Conservation (phyloP, 2,797 vertebrate species). For the Betta splendens region DNA sequence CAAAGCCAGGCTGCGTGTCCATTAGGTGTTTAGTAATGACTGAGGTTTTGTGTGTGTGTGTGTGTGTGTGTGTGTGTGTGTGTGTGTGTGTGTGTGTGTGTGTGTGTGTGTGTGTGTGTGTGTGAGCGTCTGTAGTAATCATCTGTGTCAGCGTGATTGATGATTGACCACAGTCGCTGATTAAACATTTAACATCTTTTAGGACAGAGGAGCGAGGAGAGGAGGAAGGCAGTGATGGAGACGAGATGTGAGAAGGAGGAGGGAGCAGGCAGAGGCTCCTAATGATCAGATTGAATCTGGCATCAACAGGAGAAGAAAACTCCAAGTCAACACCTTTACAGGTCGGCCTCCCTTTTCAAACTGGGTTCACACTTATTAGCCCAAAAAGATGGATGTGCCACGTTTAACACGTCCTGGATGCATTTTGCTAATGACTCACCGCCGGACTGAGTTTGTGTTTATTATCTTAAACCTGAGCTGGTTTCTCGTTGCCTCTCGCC, state of each 20-base stretch:
- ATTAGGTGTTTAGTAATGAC: constrained; percentile 68
- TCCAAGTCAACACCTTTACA: constrained; percentile 3
- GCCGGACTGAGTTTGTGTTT: too few species aligned
- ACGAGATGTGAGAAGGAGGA: constrained; percentile 20
- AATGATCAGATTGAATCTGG: constrained; percentile 16
- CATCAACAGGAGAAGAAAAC: constrained; percentile 22
- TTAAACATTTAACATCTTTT: constrained; percentile 74
- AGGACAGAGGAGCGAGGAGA: constrained; percentile 29
- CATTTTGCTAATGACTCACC: constrained; percentile 10
- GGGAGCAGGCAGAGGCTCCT: constrained; percentile 7
- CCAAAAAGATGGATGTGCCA: neutral
- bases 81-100: constrained; percentile 26
- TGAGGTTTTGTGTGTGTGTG: constrained; percentile 38
- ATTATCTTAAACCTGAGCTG: neutral
- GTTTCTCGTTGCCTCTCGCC: neutral
- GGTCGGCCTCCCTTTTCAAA: constrained; percentile 1
- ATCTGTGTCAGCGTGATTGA: constrained; percentile 67
- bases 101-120: too few species aligned
- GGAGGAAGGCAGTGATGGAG: constrained; percentile 28
- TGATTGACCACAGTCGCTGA: constrained; percentile 58
- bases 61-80: constrained; percentile 24
- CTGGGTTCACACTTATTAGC: neutral
- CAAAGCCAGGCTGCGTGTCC: constrained; percentile 53
- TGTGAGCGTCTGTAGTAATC: constrained; percentile 57
- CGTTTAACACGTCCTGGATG: constrained; percentile 1